phyloP scores from a whole-genome alignment of 2,888 invertebrate species.

The Euproctis similis region DNA sequence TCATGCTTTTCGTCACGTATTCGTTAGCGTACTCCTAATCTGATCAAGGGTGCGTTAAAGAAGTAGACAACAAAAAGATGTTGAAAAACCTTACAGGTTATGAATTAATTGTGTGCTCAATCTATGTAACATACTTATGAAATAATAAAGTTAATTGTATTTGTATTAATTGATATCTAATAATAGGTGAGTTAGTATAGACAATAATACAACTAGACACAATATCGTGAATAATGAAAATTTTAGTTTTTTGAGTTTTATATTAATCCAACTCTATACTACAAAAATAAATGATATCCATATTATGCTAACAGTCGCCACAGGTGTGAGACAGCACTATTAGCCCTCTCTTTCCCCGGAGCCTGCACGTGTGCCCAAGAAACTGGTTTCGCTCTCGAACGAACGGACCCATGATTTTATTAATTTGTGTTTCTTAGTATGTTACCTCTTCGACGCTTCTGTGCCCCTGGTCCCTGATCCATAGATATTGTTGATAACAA shows the following conservation, averaged over 20 bases:
- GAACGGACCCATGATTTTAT: constrained; percentile 66
- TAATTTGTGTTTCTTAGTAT: constrained; percentile 66
- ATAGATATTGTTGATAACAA: constrained; percentile 70
- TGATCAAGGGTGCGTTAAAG: too few relatives aligned
- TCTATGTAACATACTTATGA: too few relatives aligned
- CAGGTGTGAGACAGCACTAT: constrained; percentile 30
- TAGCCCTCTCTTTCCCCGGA: constrained; percentile 43
- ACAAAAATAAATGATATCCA: too few relatives aligned
- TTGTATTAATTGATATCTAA: too few relatives aligned
- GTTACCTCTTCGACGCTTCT: constrained; percentile 42
- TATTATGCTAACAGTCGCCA: constrained; percentile 40
- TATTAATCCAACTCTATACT: neutral
- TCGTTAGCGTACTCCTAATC: too few relatives aligned
- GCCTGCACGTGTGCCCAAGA: constrained; percentile 67
- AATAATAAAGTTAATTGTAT: too few relatives aligned
- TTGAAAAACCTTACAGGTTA: too few relatives aligned
- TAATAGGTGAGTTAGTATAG: too few relatives aligned
- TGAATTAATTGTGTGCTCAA: too few relatives aligned
- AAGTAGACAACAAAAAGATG: too few relatives aligned
- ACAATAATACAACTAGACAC: too few relatives aligned
- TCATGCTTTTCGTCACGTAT: too few relatives aligned
- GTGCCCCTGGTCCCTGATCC: constrained; percentile 46
- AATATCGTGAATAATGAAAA: neutral
- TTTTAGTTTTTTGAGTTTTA: neutral
- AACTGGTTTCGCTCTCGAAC: constrained; percentile 61